Conservation (phyloP, 2,797 vertebrate species). For the Astyanax mexicanus region DNA sequence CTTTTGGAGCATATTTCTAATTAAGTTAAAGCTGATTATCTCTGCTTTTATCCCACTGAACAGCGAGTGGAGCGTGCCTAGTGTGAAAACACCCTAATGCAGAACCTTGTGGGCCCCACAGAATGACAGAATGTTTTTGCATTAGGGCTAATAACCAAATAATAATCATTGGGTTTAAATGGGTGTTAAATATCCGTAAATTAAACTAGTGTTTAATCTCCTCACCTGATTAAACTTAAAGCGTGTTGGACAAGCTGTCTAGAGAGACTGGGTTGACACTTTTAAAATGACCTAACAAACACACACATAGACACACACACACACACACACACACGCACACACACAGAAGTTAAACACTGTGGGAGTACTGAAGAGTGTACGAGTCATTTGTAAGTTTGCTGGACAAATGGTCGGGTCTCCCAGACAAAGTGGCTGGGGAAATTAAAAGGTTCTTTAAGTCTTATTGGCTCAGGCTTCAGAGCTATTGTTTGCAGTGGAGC, state of each 20-base stretch:
- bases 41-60: too few relatives aligned
- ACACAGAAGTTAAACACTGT: background rate
- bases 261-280: background rate
- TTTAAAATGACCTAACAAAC: too few relatives aligned
- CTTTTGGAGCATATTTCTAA: too few relatives aligned
- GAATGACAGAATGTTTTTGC: too few relatives aligned
- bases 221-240: background rate
- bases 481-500: conserved; percentile 72
- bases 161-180: too few relatives aligned
- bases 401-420: conserved; percentile 74
- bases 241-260: background rate
- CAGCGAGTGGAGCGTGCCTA: too few relatives aligned
- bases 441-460: conserved; percentile 77
- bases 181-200: background rate
- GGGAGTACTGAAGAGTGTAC: background rate
- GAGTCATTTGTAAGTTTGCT: conserved; percentile 76
- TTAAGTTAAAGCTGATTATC: too few relatives aligned
- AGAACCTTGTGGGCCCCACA: too few relatives aligned
- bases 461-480: conserved; percentile 76
- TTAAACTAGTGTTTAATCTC: background rate
- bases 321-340: background rate
- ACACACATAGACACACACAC: background rate
- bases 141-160: too few relatives aligned
- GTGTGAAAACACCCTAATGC: too few relatives aligned
- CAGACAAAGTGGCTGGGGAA: conserved; percentile 73